Base-by-base conservation (phyloP, 2,797 vertebrate genomes). In the Sylvia borin region DNA sequence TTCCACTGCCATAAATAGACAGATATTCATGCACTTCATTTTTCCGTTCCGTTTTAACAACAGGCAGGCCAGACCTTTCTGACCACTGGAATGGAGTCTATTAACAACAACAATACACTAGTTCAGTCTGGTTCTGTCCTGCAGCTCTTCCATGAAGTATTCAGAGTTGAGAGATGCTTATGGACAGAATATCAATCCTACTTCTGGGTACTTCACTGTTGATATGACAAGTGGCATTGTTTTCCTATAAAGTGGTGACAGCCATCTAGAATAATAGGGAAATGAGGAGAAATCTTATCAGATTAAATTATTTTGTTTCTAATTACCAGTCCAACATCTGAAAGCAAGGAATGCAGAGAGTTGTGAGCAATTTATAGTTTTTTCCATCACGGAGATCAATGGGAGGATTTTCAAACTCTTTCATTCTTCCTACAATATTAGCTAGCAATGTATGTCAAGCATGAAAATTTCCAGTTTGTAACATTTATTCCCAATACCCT, bases 41-140 rank as follows among this genome's bases (percentile, higher is more conserved):
- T 86, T 95, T 92, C 72, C 73, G 78, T 58, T 94, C 42, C 5
- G 7, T 65, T 86, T 86, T 81, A 89, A 86, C 42, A 86, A 71
- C 43, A 61, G 0, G 0, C 32, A 76, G 55, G 64, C 95, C 26
- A 82, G 47, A 48, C 20, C 47, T 79, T 84, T 79, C 64, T 74
- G 60, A 82, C 58, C n/a, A 5, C 13, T 88, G 43, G n/a, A 75
- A 92, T 13, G 21, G 27, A 40, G 21, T 47, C 19, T 48, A 34
- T 54, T 84, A 61, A 58, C 11, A 82, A 36, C 13, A 72, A 31
- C 14, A 85, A 62, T 10, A 32, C 34, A 22, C 7, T 80, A 36
- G 18, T 58, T 81, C 19, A 65, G 17, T 61, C 70, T 85, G 31
- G 24, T 65, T 90, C 47, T 85, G 16, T 95, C 22, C 31, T 83